Evolutionary conservation across 1,140 invertebrate genomes (phyloP).

Genomic region (Ruditapes philippinarum): DNA sequence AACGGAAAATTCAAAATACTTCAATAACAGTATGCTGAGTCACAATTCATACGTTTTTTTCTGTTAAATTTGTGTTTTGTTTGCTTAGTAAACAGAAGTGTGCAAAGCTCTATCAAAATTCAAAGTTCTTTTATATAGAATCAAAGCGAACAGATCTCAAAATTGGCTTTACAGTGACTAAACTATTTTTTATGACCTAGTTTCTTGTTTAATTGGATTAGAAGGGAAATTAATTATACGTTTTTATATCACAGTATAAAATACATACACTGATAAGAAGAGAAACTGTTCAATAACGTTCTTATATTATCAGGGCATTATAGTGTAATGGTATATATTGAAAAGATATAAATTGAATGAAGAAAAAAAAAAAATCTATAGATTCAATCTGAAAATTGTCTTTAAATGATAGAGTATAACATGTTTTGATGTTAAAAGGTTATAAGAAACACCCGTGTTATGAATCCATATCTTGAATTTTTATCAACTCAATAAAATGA

Average conservation of each 20-base stretch:
- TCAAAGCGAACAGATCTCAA: not conserved
- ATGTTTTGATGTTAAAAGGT: too few species aligned
- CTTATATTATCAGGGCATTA: too few species aligned
- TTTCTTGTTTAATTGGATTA: constrained; percentile 18
- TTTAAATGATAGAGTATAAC: too few species aligned
- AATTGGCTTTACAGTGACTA: not conserved
- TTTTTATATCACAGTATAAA: not conserved
- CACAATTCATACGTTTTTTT: not conserved
- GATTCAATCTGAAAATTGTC: too few species aligned
- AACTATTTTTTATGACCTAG: not conserved
- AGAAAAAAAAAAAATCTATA: too few species aligned
- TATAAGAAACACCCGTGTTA: too few species aligned
- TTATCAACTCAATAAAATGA: too few species aligned
- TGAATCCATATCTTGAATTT: too few species aligned
- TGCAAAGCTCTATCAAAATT: not conserved
- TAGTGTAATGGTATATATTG: not conserved
- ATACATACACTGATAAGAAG: not conserved
- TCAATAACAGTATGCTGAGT: not conserved
- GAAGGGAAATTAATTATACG: not conserved
- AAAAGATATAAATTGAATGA: too few species aligned
- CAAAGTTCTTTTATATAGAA: not conserved
- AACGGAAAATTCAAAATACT: too few species aligned
- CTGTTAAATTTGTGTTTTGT: not conserved
- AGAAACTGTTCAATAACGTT: not conserved
- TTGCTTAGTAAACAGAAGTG: constrained; percentile 8